These are phyloP conservation scores for Catharus fuscescens DNA, from an alignment of 2,113 vertebrate species.

Conservation along the genomic window DNA sequence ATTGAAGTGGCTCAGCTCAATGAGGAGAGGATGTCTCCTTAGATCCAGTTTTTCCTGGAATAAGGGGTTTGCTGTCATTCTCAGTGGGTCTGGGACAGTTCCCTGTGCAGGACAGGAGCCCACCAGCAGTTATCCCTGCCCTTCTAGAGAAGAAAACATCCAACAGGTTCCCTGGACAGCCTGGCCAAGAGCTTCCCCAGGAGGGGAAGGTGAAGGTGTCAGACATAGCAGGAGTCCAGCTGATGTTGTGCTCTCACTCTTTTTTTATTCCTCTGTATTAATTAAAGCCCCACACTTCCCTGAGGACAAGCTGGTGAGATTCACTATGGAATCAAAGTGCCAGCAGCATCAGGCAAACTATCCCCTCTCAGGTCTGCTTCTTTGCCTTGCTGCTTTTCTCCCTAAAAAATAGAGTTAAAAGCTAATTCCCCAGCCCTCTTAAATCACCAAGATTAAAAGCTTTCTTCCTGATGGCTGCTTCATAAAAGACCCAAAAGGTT, in stretches of 20 bases:
- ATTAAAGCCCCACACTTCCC: neutral
- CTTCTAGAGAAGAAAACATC: neutral
- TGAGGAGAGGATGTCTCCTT: neutral
- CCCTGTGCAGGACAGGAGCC: neutral
- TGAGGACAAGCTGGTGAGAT: neutral
- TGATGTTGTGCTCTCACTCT: neutral
- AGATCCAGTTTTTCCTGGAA: neutral
- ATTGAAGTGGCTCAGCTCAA: neutral
- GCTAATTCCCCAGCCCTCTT: neutral
- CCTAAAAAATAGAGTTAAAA: neutral
- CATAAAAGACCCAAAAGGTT: neutral
- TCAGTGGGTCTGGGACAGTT: neutral
- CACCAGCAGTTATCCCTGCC: neutral
- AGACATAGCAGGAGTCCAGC: neutral
- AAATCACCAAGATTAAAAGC: neutral
- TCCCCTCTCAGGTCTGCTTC: neutral
- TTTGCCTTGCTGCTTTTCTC: neutral
- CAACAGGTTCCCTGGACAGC: neutral
- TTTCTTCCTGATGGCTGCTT: slow-evolving; percentile 1
- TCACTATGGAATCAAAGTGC: neutral
- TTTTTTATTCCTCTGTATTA: neutral
- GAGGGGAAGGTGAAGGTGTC: neutral
- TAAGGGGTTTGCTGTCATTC: neutral
- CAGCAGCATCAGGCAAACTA: neutral
- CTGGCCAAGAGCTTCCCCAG: neutral